Conservation (phyloP, 2,888 invertebrate species). For the Ophioninae sp. region DNA sequence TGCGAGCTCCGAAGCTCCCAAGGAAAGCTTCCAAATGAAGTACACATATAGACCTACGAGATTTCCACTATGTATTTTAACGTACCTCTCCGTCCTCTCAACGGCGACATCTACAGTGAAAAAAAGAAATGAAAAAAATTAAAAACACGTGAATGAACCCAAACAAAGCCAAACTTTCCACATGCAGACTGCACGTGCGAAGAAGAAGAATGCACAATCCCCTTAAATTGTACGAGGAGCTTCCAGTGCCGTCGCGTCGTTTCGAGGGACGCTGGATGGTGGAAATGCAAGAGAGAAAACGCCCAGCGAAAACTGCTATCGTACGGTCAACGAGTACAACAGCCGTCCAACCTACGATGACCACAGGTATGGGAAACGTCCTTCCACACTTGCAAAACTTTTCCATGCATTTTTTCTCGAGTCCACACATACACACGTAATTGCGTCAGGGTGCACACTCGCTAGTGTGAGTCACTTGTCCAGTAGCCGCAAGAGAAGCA, state of each 20-base stretch:
- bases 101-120: neutral
- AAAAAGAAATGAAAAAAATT: neutral
- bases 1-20: constrained; percentile 25
- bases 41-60: constrained; percentile 26
- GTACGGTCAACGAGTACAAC: constrained; percentile 13
- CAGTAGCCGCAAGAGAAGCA: constrained; percentile 10
- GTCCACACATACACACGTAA: neutral
- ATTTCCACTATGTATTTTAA: constrained; percentile 9
- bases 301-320: constrained; percentile 31
- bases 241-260: constrained; percentile 12
- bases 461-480: constrained; percentile 15
- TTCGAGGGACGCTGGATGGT: neutral
- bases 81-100: neutral
- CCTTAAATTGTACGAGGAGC: constrained; percentile 49
- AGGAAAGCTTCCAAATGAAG: constrained; percentile 41
- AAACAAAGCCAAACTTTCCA: neutral
- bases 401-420: constrained; percentile 4
- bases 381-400: constrained; percentile 23
- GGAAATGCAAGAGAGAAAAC: neutral
- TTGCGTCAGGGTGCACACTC: neutral
- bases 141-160: too few relatives aligned
- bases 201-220: constrained; percentile 12
- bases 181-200: constrained; percentile 15
- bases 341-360: constrained; percentile 10
- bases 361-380: constrained; percentile 16